Evolutionary conservation across 1,140 invertebrate genomes (phyloP).

Genomic region (Sycophaga agraensis): DNA sequence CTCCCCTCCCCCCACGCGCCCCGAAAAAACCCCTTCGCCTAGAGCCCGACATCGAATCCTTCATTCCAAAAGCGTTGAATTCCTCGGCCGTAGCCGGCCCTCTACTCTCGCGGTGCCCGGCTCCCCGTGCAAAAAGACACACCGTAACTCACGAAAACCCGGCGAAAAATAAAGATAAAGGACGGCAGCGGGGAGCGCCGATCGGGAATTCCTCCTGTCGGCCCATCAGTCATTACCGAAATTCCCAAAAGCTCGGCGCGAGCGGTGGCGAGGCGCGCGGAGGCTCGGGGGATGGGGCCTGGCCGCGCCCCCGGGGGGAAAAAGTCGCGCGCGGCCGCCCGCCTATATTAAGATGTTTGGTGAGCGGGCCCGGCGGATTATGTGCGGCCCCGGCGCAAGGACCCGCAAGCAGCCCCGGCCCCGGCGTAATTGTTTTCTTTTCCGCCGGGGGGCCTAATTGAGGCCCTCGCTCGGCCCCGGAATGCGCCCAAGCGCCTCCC

Average conservation of each 20-base stretch:
- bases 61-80: slow-evolving; percentile 7
- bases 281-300: not conserved
- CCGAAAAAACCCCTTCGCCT: too few species aligned
- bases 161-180: slow-evolving; percentile 9
- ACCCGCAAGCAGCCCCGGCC: too few species aligned
- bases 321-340: slow-evolving; percentile 7
- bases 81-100: not conserved
- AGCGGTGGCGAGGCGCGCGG: not conserved
- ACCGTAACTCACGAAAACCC: slow-evolving; percentile 22
- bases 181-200: not conserved
- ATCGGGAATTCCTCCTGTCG: slow-evolving; percentile 24
- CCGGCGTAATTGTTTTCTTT: too few species aligned
- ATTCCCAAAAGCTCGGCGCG: slow-evolving; percentile 13
- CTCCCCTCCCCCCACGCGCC: too few species aligned
- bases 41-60: too few species aligned
- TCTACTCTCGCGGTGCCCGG: not conserved
- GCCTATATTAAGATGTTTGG: slow-evolving; percentile 44
- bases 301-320: not conserved
- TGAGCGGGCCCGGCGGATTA: too few species aligned
- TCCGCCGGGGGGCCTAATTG: too few species aligned
- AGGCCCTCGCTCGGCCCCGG: too few species aligned
- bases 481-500: too few species aligned
- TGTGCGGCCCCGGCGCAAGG: too few species aligned
- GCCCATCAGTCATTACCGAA: slow-evolving; percentile 28
- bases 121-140: not conserved